phyloP scores from a whole-genome alignment of 92 coral and sea anemone species.

The Epizoanthus scotinus region DNA sequence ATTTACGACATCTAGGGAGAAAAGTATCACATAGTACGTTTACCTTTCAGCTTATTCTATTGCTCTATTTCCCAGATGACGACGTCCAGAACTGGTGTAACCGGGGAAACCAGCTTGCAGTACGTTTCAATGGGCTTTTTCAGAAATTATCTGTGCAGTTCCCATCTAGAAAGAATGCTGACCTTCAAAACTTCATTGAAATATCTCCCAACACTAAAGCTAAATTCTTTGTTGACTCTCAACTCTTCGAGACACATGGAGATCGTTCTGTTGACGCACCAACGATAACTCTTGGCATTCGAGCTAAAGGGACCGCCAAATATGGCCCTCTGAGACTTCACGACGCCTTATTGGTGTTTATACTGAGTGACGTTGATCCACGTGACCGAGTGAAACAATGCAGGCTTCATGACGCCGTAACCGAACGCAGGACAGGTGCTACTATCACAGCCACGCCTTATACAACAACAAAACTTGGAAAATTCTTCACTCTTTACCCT shows the following conservation, averaged over 20 bases:
- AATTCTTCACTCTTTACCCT: conserved; percentile 6
- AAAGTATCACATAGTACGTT: too few relatives aligned
- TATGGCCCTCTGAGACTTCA: conserved; percentile 58
- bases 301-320: conserved; percentile 42
- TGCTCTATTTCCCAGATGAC: neutral
- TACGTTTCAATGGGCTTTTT: conserved; percentile 16
- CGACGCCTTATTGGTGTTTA: conserved; percentile 25
- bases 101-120: conserved; percentile 35
- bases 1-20: neutral
- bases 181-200: conserved; percentile 7
- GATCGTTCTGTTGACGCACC: conserved; percentile 10
- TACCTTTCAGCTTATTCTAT: neutral
- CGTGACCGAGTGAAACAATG: conserved; percentile 5
- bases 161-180: neutral
- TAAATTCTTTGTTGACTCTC: conserved; percentile 42
- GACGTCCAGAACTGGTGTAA: conserved; percentile 33
- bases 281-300: conserved; percentile 33
- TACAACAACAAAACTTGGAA: conserved; percentile 16
- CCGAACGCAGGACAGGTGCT: conserved; percentile 2
- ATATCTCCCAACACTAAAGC: conserved; percentile 6
- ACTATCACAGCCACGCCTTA: conserved; percentile 3
- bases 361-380: conserved; percentile 26
- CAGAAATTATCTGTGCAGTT: neutral
- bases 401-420: neutral
- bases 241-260: conserved; percentile 22